Base-by-base conservation (phyloP, 1,140 invertebrate species). In the Drosophila pseudoananassae region DNA sequence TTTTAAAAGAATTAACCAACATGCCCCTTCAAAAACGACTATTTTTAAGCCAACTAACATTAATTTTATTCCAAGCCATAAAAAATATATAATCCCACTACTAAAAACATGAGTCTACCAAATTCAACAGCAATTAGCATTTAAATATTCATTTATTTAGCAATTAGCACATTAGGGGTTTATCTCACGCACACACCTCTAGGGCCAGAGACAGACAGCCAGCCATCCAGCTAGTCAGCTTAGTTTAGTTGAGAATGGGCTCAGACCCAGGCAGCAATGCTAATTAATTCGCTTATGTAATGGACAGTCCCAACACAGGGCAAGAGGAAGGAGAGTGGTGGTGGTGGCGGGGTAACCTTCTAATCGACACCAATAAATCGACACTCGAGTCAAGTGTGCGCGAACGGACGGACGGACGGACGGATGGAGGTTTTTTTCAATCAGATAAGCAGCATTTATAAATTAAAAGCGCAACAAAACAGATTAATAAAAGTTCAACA, bases 401-500 rank as follows among this genome's bases (percentile, higher is more conserved):
- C 49, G 61, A 58, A 61, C 43, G 14, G 56, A 20, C 33, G 25
- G 51, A 17, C 51, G n/a, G 52, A 49, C 43, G 15, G 46, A 10
- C 33, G 25, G 43, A 47, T 43, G 68, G 76, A 63, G 58, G 40
- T 83, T 63, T 88, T 63, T 88, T 85, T 85, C 72, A 88, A 88
- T 88, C 83, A 88, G 83, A 89, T 88, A 88, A 88, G 83, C 84
- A 66, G 56, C 72, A 88, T 78, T 89, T 88, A 89, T 88, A 88
- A 88, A 88, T 88, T 89, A 88, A 88, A 88, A 83, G 79, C 79
- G 61, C 76, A 83, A 65, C 76, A 83, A 69, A 83, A 76, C 79
- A 88, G 83, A 88, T 89, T 88, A 88, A 88, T 83, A 88, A 89
- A 88, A 88, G 76, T 63, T 87, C 71, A 82, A 82, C 83, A 82